Percentiles rank a stretch among this genome's conserved stretches.
These are phyloP conservation scores for Mus minutoides DNA, from an alignment of 2,797 vertebrate genomes.

Conservation along the genomic window DNA sequence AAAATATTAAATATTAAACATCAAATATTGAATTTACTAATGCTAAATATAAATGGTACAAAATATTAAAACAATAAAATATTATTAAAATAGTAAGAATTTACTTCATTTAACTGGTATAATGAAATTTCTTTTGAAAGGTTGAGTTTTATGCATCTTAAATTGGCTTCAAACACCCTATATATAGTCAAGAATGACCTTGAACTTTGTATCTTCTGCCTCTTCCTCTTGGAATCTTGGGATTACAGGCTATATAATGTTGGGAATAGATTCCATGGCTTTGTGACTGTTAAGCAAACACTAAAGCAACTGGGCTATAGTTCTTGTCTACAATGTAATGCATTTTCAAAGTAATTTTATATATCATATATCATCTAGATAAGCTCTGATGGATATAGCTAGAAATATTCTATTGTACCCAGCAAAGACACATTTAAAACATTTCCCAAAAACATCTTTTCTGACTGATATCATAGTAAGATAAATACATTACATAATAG, in stretches of 20 bases:
- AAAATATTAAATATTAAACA: slow-evolving; percentile 29
- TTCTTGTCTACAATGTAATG: background rate
- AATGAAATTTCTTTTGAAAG: background rate
- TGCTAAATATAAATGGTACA: background rate
- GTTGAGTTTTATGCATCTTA: background rate
- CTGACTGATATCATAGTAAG: slow-evolving; percentile 35
- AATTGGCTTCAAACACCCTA: background rate
- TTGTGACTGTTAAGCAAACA: background rate
- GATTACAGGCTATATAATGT: background rate
- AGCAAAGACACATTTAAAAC: background rate
- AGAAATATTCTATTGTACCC: background rate
- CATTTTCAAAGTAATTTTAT: slow-evolving; percentile 1
- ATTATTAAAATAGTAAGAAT: background rate
- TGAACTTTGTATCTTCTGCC: background rate
- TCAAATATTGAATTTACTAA: background rate
- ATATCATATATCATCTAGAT: background rate
- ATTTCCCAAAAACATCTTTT: background rate
- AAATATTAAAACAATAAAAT: slow-evolving; percentile 10
- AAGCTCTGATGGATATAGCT: background rate
- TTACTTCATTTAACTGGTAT: background rate
- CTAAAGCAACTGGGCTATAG: background rate
- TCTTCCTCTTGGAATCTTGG: background rate
- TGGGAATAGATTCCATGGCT: background rate
- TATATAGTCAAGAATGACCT: background rate
- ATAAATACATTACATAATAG: slow-evolving; percentile 27